Percentiles rank a stretch among this genome's conserved stretches.
phyloP scores from a whole-genome alignment of 1,140 invertebrate genomes.

The Drusus annulatus region DNA sequence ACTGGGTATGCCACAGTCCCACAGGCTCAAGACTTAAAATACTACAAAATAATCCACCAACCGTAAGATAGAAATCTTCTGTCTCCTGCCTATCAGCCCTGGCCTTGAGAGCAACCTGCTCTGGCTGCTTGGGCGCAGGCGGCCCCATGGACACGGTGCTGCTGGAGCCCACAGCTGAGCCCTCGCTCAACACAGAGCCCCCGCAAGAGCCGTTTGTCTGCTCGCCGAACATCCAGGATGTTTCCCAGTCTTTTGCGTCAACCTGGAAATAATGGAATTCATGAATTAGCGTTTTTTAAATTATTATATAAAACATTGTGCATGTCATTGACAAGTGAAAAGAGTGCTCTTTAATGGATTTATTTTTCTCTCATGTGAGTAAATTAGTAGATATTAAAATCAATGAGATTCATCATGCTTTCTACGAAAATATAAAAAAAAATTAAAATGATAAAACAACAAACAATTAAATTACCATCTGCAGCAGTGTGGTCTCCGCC shows the following conservation, averaged over 20 bases:
- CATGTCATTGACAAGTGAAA: too few relatives aligned
- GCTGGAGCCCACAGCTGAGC: slow-evolving; percentile 14
- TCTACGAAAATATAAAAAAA: too few relatives aligned
- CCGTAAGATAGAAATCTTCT: slow-evolving; percentile 89
- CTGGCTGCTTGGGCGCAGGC: slow-evolving; percentile 73
- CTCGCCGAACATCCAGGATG: slow-evolving; percentile 57
- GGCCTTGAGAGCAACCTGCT: slow-evolving; percentile 79
- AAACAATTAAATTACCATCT: slow-evolving; percentile 77
- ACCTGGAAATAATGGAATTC: slow-evolving; percentile 42
- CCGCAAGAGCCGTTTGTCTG: slow-evolving; percentile 44
- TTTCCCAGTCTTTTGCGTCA: slow-evolving; percentile 58
- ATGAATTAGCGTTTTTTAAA: too few relatives aligned
- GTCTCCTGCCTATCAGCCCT: slow-evolving; percentile 87
- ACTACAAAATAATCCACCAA: slow-evolving; percentile 65
- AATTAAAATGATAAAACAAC: neutral
- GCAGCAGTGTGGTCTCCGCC: slow-evolving; percentile 89
- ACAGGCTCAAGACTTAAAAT: too few relatives aligned
- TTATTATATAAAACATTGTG: too few relatives aligned
- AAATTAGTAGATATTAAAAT: too few relatives aligned
- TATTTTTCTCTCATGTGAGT: too few relatives aligned
- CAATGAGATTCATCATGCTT: too few relatives aligned
- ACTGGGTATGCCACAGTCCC: too few relatives aligned
- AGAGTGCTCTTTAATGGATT: too few relatives aligned
- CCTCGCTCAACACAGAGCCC: slow-evolving; percentile 51
- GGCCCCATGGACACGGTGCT: slow-evolving; percentile 55